Evolutionary conservation across 2,113 vertebrate species (phyloP).

Genomic region (Cynopterus brachyotis): DNA sequence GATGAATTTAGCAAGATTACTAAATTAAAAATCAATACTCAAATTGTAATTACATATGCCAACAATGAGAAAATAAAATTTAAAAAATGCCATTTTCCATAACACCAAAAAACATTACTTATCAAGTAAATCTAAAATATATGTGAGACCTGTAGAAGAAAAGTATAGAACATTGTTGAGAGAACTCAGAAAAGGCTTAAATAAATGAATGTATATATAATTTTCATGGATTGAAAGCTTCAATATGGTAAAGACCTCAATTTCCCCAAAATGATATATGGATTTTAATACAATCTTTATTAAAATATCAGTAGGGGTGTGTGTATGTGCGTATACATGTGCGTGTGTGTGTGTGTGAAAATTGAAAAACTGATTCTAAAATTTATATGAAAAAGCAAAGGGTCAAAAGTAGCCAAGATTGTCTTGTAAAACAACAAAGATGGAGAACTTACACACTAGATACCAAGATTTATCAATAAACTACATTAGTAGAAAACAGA

Average conservation of each 20-base stretch:
- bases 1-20: neutral
- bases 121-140: neutral
- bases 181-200: neutral
- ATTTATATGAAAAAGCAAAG: neutral
- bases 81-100: neutral
- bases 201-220: neutral
- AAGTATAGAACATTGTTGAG: neutral
- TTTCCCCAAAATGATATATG: neutral
- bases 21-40: neutral
- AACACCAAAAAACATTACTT: neutral
- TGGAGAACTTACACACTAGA: neutral
- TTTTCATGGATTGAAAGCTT: neutral
- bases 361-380: neutral
- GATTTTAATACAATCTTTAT: neutral
- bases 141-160: neutral
- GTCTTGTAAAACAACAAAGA: neutral
- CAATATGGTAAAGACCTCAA: neutral
- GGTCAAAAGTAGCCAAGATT: neutral
- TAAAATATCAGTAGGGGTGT: neutral
- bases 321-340: neutral
- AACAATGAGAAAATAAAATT: neutral
- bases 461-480: neutral
- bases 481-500: neutral
- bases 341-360: neutral
- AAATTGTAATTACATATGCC: neutral